These are phyloP conservation scores for Anarsia innoxiella DNA, from an alignment of 2,888 invertebrate species.

Conservation along the genomic window DNA sequence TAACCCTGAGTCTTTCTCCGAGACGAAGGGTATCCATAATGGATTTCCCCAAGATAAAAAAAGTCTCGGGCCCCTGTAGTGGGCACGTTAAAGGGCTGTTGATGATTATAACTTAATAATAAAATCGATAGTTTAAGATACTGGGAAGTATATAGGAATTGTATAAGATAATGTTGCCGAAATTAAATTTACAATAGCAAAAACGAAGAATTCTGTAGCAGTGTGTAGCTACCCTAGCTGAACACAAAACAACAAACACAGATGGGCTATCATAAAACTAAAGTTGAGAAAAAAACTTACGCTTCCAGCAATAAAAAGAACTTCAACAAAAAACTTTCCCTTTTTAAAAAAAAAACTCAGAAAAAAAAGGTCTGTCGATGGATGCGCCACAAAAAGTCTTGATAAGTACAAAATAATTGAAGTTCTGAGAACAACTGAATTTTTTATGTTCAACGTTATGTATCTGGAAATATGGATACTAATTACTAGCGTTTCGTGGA, in stretches of 20 bases:
- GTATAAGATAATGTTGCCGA: slow-evolving; percentile 13
- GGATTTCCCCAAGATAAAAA: no score
- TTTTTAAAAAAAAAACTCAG: slow-evolving; percentile 21
- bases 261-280: slow-evolving; percentile 34
- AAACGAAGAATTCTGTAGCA: no score
- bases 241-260: no score
- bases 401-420: slow-evolving; percentile 21
- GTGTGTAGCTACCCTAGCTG: slow-evolving; percentile 23
- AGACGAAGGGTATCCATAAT: no score
- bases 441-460: background rate
- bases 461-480: background rate
- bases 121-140: no score
- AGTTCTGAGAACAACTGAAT: slow-evolving; percentile 5
- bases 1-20: no score
- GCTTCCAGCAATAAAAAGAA: slow-evolving; percentile 26
- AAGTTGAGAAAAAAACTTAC: slow-evolving; percentile 29
- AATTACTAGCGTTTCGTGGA: background rate
- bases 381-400: slow-evolving; percentile 29
- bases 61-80: no score
- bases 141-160: no score
- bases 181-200: slow-evolving; percentile 26
- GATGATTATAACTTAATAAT: no score
- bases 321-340: slow-evolving; percentile 31
- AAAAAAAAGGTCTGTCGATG: slow-evolving; percentile 20
- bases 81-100: no score